Percentiles rank a stretch among this genome's conserved stretches.
These are phyloP conservation scores for Sitobion miscanthi DNA, from an alignment of 1,140 invertebrate species.

Conservation along the genomic window DNA sequence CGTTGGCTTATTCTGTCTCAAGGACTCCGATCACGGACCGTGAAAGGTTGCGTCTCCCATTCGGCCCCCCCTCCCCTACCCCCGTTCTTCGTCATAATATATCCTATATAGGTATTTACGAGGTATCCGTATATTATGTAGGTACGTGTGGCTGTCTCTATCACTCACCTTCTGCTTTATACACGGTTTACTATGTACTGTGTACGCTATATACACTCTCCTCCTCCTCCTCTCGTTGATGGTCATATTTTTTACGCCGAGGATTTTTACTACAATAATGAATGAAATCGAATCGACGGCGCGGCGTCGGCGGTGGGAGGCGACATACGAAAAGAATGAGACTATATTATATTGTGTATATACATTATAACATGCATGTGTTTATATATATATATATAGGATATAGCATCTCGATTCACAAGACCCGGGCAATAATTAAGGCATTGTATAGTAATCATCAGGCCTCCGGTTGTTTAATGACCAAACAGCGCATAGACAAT, in stretches of 20 bases:
- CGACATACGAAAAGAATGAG: background rate
- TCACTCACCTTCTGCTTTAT: background rate
- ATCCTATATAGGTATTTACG: background rate
- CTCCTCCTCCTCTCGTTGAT: background rate
- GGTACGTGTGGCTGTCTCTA: background rate
- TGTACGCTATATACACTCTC: background rate
- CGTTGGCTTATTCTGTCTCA: constrained; percentile 52
- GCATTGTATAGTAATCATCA: constrained; percentile 56
- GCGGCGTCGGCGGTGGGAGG: background rate
- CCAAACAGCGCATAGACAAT: constrained; percentile 35
- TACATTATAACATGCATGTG: background rate
- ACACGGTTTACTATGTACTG: background rate
- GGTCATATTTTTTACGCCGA: constrained; percentile 33
- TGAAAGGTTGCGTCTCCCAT: constrained; percentile 30
- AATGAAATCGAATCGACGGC: constrained; percentile 30
- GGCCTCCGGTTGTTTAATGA: constrained; percentile 54
- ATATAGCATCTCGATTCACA: constrained; percentile 44
- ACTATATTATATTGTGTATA: background rate
- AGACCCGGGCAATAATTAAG: constrained; percentile 48
- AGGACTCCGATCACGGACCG: constrained; percentile 48
- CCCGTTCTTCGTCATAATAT: background rate
- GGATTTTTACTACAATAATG: constrained; percentile 30
- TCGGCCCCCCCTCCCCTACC: background rate
- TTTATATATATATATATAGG: background rate
- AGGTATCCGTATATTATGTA: background rate